Conservation (phyloP, 2,797 vertebrate species). For the Gobio occitaniae region DNA sequence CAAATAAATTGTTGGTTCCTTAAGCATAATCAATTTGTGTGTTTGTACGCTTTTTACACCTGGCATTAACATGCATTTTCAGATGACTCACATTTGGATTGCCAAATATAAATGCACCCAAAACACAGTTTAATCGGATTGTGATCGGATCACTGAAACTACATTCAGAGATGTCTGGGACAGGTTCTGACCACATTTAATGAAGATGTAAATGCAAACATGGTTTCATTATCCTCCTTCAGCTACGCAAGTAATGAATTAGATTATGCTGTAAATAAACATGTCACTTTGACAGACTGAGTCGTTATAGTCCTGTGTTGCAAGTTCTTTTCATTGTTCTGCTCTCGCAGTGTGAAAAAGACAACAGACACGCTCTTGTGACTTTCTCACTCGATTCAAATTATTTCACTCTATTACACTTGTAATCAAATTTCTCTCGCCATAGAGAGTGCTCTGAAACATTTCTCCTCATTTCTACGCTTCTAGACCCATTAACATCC, state of each 20-base stretch:
- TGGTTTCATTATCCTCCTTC: background rate
- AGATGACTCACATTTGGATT: background rate
- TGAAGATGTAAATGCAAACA: background rate
- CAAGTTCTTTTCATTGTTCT: constrained; percentile 5
- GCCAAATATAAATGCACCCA: background rate
- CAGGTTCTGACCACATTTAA: constrained; percentile 9
- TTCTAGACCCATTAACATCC: background rate
- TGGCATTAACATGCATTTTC: background rate
- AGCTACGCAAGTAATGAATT: background rate
- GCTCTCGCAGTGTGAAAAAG: background rate
- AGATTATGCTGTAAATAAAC: constrained; percentile 10
- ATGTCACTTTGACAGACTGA: background rate
- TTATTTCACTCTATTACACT: background rate
- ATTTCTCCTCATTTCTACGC: background rate
- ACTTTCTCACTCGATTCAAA: background rate
- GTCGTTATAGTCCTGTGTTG: background rate
- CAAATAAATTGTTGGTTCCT: background rate
- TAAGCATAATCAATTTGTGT: background rate
- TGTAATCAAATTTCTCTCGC: background rate
- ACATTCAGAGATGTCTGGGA: background rate
- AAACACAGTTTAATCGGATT: background rate
- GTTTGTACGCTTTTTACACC: background rate
- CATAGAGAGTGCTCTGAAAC: background rate
- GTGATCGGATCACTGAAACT: background rate
- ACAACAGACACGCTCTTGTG: background rate